phyloP scores from a whole-genome alignment of 2,797 vertebrate species.

The Tenualosa ilisha region DNA sequence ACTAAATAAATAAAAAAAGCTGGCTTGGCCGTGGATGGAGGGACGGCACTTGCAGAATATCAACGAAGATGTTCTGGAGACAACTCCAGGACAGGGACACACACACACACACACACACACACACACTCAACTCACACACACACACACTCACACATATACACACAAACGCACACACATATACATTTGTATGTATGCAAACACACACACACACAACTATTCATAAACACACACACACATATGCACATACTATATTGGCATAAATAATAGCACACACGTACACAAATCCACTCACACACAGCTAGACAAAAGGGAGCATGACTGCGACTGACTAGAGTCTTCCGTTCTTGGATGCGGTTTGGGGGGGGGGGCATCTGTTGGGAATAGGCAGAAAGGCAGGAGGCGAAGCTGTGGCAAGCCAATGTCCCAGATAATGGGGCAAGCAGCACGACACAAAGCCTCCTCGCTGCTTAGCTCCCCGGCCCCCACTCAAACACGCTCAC shows the following conservation, averaged over 20 bases:
- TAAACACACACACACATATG: conserved; percentile 51
- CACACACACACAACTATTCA: not conserved
- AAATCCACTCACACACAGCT: not conserved
- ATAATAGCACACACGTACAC: not conserved
- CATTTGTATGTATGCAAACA: not conserved
- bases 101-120: not conserved
- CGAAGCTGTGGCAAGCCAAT: conserved; percentile 63
- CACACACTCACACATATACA: not conserved
- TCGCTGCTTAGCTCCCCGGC: conserved; percentile 61
- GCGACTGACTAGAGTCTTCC: not conserved
- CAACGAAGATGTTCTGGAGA: conserved; percentile 66
- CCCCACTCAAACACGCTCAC: conserved; percentile 61
- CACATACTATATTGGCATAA: not conserved
- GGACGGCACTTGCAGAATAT: conserved; percentile 58
- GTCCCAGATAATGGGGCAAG: conserved; percentile 68
- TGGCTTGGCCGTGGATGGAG: conserved; percentile 56
- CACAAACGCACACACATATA: not conserved
- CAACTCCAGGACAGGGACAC: conserved; percentile 57
- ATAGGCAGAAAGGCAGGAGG: conserved; percentile 68
- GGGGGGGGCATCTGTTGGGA: conserved; percentile 61
- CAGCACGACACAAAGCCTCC: conserved; percentile 55
- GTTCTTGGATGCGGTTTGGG: not conserved
- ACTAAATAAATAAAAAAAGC: conserved; percentile 65
- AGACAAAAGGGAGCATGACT: not conserved
- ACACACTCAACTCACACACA: not conserved